Evolutionary conservation across 1,140 invertebrate genomes (phyloP).

Genomic region (Calephelis virginiensis): DNA sequence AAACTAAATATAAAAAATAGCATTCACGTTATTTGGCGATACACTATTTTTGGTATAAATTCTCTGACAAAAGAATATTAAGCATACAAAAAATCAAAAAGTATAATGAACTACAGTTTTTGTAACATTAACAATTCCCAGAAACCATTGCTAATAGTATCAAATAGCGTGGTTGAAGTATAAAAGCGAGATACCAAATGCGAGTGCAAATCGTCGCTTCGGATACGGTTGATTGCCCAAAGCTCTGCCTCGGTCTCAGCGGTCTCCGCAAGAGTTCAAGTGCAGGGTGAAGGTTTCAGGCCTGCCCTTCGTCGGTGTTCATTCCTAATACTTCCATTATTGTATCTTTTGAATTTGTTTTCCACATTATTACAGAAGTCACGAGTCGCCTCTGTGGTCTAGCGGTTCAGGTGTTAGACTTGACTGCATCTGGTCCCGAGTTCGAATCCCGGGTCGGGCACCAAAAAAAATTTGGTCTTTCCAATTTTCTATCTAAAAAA

Average conservation of each 20-base stretch:
- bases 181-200: conserved; percentile 18
- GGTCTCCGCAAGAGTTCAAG: conserved; percentile 59
- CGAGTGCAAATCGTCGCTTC: conserved; percentile 50
- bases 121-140: conserved; percentile 6
- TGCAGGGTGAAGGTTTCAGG: conserved; percentile 71
- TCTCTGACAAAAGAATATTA: not conserved
- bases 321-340: conserved; percentile 14
- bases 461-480: too few species aligned
- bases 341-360: not conserved
- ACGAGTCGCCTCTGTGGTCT: too few species aligned
- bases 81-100: not conserved
- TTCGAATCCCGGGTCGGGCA: too few species aligned
- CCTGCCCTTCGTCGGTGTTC: conserved; percentile 33
- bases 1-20: too few species aligned
- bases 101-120: conserved; percentile 14
- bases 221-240: conserved; percentile 60
- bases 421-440: too few species aligned
- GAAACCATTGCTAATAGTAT: conserved; percentile 15
- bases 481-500: too few species aligned
- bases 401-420: too few species aligned
- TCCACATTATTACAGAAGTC: too few species aligned
- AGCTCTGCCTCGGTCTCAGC: conserved; percentile 37
- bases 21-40: too few species aligned
- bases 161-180: conserved; percentile 19
- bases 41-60: too few species aligned